Evolutionary conservation across 2,797 vertebrate species (phyloP), one percentile per base, ranked within the genome.

Genomic region (Caiman crocodilus): DNA sequence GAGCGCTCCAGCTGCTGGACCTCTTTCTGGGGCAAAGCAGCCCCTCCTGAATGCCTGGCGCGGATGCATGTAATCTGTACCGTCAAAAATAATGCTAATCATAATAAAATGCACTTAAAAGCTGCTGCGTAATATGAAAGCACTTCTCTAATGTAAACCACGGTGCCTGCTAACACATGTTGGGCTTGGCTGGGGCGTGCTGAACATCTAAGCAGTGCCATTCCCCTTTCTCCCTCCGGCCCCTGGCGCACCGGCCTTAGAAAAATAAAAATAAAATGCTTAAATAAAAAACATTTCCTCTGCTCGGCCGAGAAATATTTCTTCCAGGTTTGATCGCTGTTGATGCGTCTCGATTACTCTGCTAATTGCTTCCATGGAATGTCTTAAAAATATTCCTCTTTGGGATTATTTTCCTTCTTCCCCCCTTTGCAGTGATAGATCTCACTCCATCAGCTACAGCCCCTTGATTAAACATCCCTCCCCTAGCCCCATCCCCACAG

Each of bases 401-500:
- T 25, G 0, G 0, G 1, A 93, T 87, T 94, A 87, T 50, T 96
- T 97, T 95, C 84, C 87, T 93, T 95, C 90, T 96, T 94, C 59
- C 58, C 67, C 79, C 93, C 92, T 94, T 95, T 89, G 69, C 89
- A 87, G 90, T 76, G 56, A 25, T 15, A 60, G 75, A 30, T 95
- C 96, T 94, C 92, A 97, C 96, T 93, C 96, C 94, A 90, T 83
- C 92, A 32, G 92, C 80, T 94, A 85, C 64, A 55, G 82, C 81
- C 63, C 91, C 89, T 88, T 88, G 73, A 32, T 77, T 69, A 23
- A 84, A 85, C 81, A 86, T 88, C 92, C 80, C 73, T 90, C 77
- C 64, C 79, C 74, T 93, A 0, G 60, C 80, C 75, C 82, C 88
- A 91, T 78, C 73, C 92, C 87, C 76, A 81, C 74, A 95, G 58